Evolutionary conservation across 2,113 vertebrate species (phyloP), one percentile per base, ranked within the genome.

Genomic region (Myrmecophaga tridactyla): DNA sequence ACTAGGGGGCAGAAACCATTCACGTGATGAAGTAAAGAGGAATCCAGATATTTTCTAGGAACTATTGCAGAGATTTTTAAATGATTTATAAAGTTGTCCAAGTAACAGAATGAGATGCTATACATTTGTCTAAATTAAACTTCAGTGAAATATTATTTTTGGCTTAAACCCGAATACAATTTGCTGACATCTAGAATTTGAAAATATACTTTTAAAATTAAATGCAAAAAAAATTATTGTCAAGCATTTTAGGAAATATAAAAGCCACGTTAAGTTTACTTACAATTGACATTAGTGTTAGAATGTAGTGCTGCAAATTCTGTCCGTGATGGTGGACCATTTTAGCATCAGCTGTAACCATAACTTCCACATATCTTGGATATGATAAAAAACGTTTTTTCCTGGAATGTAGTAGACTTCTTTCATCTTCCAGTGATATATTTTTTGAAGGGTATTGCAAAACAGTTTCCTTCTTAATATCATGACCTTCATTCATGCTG

Each of bases 281-380:
- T 99, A 99, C 99, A 98, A 99, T 99, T 98, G 99, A 99, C 99
- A 99, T 99, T 94, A 99, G 98, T 85, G 99, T 99, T 94, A 99
- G 97, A 97, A 99, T 96, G 84, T 99, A 99, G 98, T 99, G 99
- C 94, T 99, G 99, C 62, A 99, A 98, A 94, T 99, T 99, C 96
- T 96, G 98, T 67, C 99, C 99, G 1, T 99, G 99, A 96, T 99
- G 98, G 51, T 51, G 98, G 89, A 98, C 98, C 99, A 99, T 99
- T 98, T 99, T 99, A 90, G 97, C 97, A 10, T 99, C 99, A 0
- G 99, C 99, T 21, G 99, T 99, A 96, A 99, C 99, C 99, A 99
- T 99, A 89, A 99, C 99, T 97, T 99, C 99, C 41, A 99, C 99
- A 0, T 99, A 99, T 98, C 99, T 99, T n/a, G 99, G 99, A 96